phyloP scores from a whole-genome alignment of 2,888 invertebrate species.

The Leptopilina syphax region DNA sequence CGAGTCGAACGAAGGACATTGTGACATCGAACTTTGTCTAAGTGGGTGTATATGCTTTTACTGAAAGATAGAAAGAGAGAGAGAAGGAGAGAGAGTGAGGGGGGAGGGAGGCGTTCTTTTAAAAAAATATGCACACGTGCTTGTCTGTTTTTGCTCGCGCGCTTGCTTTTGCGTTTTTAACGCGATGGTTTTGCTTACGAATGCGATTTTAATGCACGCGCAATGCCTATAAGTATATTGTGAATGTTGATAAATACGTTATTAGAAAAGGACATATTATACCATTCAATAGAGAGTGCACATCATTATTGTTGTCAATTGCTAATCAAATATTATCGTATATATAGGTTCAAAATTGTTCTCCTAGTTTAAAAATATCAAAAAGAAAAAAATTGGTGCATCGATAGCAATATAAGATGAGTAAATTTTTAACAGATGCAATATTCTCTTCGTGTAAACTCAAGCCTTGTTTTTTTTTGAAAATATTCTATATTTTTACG shows the following conservation, averaged over 20 bases:
- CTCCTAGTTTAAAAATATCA: neutral
- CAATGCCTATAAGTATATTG: constrained; percentile 16
- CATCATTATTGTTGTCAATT: neutral
- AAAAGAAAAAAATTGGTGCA: neutral
- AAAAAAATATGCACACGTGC: constrained; percentile 31
- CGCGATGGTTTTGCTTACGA: constrained; percentile 11
- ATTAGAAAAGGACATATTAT: neutral
- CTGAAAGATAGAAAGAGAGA: no score
- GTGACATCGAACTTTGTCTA: constrained; percentile 50
- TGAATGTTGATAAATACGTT: neutral
- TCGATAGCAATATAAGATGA: neutral
- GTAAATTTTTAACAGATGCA: neutral
- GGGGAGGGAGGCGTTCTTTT: neutral
- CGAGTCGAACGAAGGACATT: constrained; percentile 45
- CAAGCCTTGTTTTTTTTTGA: no score
- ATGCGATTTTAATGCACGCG: constrained; percentile 8
- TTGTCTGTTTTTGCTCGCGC: constrained; percentile 32
- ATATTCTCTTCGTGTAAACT: neutral
- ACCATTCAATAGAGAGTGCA: neutral
- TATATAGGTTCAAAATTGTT: neutral
- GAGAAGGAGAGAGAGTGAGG: no score
- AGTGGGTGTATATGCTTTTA: constrained; percentile 12
- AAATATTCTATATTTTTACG: no score
- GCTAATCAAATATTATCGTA: neutral
- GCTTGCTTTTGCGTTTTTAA: constrained; percentile 29